A percentile compares a stretch with the other conserved stretches of the same genome.
Evolutionary conservation across 1,140 invertebrate species (phyloP).

Genomic region (Drosophila micromelanica): DNA sequence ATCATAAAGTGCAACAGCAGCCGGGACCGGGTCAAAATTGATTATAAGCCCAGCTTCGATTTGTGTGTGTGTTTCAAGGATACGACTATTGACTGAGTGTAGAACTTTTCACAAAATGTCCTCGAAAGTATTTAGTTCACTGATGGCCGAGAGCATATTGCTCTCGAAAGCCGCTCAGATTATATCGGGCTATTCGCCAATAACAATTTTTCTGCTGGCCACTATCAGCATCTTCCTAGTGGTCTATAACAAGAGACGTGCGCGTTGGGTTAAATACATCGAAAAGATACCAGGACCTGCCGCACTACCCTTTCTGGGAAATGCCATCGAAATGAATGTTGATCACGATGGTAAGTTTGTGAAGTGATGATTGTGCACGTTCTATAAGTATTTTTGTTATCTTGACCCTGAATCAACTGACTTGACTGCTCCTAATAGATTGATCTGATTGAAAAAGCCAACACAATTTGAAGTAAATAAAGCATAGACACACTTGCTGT

Average conservation of each 20-base stretch:
- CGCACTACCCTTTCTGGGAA: constrained; percentile 86
- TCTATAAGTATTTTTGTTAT: constrained; percentile 33
- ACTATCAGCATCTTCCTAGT: constrained; percentile 67
- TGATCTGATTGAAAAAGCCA: constrained; percentile 46
- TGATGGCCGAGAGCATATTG: constrained; percentile 78
- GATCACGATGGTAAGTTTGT: constrained; percentile 84
- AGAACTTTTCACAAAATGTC: constrained; percentile 55
- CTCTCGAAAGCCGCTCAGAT: constrained; percentile 70
- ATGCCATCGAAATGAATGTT: constrained; percentile 85
- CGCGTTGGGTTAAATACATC: constrained; percentile 84
- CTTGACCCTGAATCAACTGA: constrained; percentile 61
- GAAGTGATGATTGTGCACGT: constrained; percentile 17
- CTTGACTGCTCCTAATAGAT: constrained; percentile 20
- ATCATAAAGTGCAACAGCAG: constrained; percentile 3
- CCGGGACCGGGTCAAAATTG: constrained; percentile 29
- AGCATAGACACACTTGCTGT: constrained; percentile 1
- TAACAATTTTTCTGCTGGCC: constrained; percentile 69
- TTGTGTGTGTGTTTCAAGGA: constrained; percentile 29
- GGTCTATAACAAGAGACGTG: constrained; percentile 83
- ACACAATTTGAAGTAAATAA: constrained; percentile 34
- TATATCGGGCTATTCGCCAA: constrained; percentile 73
- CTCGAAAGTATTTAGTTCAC: constrained; percentile 69
- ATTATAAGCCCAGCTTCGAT: constrained; percentile 3
- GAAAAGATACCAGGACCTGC: constrained; percentile 86
- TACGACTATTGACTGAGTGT: constrained; percentile 15